A percentile compares a stretch with the other conserved stretches of the same genome.
phyloP scores from a whole-genome alignment of 2,113 vertebrate genomes.

The Tor tambroides region DNA sequence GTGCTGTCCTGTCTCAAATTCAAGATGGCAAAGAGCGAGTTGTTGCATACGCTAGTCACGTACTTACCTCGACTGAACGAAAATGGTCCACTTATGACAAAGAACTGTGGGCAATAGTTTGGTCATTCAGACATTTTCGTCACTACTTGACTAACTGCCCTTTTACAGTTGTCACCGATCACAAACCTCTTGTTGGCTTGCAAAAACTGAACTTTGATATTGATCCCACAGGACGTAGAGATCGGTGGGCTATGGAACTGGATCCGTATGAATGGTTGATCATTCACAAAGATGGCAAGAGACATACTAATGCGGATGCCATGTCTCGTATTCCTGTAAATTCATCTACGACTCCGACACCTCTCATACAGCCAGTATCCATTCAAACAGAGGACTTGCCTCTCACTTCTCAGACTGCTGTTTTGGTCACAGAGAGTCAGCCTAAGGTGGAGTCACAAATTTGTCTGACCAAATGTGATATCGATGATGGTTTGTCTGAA shows the following conservation, averaged over 20 bases:
- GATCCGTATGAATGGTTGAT: constrained; percentile 39
- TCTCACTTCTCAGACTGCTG: background rate
- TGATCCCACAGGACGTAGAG: background rate
- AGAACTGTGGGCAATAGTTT: constrained; percentile 42
- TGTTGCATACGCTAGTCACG: constrained; percentile 33
- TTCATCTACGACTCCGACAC: too few relatives aligned
- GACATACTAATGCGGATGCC: background rate
- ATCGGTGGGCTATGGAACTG: constrained; percentile 20
- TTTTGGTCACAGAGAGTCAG: background rate
- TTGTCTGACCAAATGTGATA: background rate
- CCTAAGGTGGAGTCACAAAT: background rate
- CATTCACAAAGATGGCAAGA: constrained; percentile 11
- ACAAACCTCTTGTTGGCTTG: constrained; percentile 18
- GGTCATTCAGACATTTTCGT: constrained; percentile 28
- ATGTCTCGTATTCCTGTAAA: background rate
- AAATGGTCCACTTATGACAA: constrained; percentile 30
- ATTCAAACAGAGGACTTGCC: background rate
- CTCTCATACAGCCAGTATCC: background rate
- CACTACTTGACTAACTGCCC: constrained; percentile 19
- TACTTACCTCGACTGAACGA: background rate
- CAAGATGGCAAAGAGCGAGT: background rate
- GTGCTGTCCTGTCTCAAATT: background rate
- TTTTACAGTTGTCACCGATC: constrained; percentile 34
- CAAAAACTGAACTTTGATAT: background rate
- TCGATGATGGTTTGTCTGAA: background rate